A percentile compares a stretch with the other conserved stretches of the same genome.
Evolutionary conservation across 2,113 vertebrate genomes (phyloP).

Genomic region (Balaenoptera acutorostrata): DNA sequence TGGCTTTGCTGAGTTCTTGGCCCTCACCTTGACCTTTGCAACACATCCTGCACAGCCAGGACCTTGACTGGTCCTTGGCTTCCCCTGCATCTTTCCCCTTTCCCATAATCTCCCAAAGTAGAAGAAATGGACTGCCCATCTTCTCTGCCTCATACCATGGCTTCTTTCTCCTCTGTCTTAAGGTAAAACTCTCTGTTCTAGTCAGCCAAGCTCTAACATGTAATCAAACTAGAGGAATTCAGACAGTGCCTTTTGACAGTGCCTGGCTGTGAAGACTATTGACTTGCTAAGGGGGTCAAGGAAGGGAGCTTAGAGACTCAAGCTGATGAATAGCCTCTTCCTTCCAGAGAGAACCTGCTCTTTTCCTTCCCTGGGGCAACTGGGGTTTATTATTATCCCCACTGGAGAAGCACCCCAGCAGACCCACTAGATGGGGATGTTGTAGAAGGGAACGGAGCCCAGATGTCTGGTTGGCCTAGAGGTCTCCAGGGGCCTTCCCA

Average conservation of each 20-base stretch:
- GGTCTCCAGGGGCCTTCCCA: background rate
- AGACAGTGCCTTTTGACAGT: background rate
- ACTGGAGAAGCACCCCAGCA: constrained; percentile 39
- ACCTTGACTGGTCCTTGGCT: background rate
- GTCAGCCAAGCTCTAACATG: background rate
- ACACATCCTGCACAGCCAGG: accelerated
- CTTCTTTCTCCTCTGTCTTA: background rate
- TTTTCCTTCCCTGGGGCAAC: constrained; percentile 37
- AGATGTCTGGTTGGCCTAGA: background rate
- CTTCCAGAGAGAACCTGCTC: background rate
- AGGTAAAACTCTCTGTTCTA: background rate
- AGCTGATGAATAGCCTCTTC: constrained; percentile 23
- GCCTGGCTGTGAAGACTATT: background rate
- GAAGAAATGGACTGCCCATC: background rate
- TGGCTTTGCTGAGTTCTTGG: background rate
- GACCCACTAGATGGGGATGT: constrained; percentile 72
- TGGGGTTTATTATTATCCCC: background rate
- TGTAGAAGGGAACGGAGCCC: constrained; percentile 64
- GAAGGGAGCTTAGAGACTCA: background rate
- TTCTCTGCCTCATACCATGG: background rate
- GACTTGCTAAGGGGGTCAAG: constrained; percentile 49
- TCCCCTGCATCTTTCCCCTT: background rate
- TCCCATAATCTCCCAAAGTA: background rate
- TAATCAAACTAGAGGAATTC: background rate
- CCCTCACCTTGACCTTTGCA: background rate